Evolutionary conservation across 2,113 vertebrate species (phyloP).

Genomic region (Electrona antarctica): DNA sequence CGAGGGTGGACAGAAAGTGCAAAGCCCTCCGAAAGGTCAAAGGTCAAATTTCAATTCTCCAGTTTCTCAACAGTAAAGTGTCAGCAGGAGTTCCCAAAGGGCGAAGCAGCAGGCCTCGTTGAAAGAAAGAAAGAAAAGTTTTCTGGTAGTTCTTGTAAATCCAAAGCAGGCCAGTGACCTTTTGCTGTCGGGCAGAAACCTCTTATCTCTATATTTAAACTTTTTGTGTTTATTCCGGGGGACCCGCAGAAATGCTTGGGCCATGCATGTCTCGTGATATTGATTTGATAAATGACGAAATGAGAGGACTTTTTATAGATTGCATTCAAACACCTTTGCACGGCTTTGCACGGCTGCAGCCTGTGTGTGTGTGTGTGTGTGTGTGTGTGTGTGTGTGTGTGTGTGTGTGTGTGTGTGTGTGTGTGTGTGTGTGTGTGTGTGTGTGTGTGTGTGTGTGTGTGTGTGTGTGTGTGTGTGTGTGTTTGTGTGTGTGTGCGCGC

Average conservation of each 20-base stretch:
- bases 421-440: conserved; percentile 6
- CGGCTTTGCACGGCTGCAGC: background rate
- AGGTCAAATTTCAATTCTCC: conserved; percentile 33
- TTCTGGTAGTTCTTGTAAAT: conserved; percentile 25
- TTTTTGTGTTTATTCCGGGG: too few relatives aligned
- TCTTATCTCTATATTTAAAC: too few relatives aligned
- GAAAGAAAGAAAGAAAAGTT: background rate
- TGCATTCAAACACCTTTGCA: too few relatives aligned
- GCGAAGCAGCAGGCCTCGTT: conserved; percentile 15
- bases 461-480: background rate
- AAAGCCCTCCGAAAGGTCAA: conserved; percentile 54
- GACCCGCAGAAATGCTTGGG: too few relatives aligned
- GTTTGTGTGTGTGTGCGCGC: background rate
- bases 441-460: background rate
- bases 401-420: background rate
- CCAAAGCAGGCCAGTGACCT: conserved; percentile 33
- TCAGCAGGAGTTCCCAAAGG: conserved; percentile 55
- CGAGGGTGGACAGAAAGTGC: conserved; percentile 57
- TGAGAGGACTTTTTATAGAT: too few relatives aligned
- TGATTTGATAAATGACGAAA: too few relatives aligned
- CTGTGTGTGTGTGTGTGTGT: conserved; percentile 4
- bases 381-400: conserved; percentile 3
- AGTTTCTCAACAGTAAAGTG: conserved; percentile 31
- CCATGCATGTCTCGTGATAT: too few relatives aligned
- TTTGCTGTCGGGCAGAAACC: background rate